These are phyloP conservation scores for Arctia plantaginis DNA, from an alignment of 2,888 invertebrate species.

Conservation along the genomic window DNA sequence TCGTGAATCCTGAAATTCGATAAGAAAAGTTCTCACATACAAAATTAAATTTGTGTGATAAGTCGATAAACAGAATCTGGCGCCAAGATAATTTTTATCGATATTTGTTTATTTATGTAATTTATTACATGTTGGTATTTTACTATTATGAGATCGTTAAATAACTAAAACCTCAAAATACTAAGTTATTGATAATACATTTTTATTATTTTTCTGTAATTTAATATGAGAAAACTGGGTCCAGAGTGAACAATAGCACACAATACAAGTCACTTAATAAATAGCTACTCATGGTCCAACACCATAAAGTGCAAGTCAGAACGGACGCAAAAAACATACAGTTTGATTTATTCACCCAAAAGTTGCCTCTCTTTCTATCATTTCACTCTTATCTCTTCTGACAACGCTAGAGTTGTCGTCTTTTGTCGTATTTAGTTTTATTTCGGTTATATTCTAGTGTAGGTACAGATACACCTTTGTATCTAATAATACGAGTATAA, in stretches of 20 bases:
- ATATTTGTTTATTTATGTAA: constrained; percentile 50
- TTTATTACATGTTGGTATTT: constrained; percentile 33
- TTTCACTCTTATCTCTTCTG: too few species aligned
- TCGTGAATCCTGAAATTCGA: constrained; percentile 61
- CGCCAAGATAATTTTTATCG: constrained; percentile 64
- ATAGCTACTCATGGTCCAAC: too few species aligned
- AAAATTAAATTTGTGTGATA: constrained; percentile 70
- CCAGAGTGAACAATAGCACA: not conserved
- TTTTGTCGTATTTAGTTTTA: too few species aligned
- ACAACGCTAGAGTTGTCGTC: too few species aligned
- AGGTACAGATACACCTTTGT: too few species aligned
- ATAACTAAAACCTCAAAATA: not conserved
- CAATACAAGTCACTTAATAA: not conserved
- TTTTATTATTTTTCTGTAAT: too few species aligned
- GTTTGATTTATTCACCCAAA: too few species aligned
- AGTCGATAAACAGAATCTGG: constrained; percentile 72
- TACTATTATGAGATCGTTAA: constrained; percentile 9
- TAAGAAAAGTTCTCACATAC: constrained; percentile 63
- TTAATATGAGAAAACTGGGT: not conserved
- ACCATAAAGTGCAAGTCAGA: too few species aligned
- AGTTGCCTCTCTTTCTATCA: too few species aligned
- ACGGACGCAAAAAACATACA: too few species aligned
- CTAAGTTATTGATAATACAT: not conserved
- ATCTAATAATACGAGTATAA: too few species aligned
- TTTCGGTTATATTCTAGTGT: too few species aligned